These are phyloP conservation scores for Neotoxoptera formosana DNA, from an alignment of 1,140 invertebrate genomes.

Conservation along the genomic window DNA sequence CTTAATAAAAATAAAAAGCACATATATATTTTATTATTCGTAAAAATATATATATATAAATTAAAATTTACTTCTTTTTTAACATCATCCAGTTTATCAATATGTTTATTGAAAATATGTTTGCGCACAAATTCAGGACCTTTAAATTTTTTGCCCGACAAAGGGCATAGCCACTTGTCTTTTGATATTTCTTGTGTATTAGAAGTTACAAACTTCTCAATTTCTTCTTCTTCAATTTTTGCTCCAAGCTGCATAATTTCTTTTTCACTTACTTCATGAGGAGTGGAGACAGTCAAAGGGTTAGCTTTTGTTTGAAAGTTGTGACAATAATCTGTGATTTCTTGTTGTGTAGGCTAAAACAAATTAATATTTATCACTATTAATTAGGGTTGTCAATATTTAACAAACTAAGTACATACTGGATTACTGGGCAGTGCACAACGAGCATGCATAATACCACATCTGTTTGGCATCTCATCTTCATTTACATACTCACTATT, in stretches of 20 bases:
- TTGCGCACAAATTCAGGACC: constrained; percentile 99
- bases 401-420: constrained; percentile 65
- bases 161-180: constrained; percentile 98
- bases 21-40: background rate
- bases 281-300: constrained; percentile 77
- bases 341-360: constrained; percentile 69
- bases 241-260: constrained; percentile 87
- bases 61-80: constrained; percentile 79
- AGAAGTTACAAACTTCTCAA: constrained; percentile 92
- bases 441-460: constrained; percentile 97
- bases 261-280: constrained; percentile 75
- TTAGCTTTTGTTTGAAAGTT: constrained; percentile 87
- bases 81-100: constrained; percentile 95
- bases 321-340: constrained; percentile 80
- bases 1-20: constrained; percentile 62
- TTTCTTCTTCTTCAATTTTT: constrained; percentile 86
- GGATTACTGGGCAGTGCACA: constrained; percentile 83
- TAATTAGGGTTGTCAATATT: background rate
- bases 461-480: constrained; percentile 99
- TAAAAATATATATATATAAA: background rate
- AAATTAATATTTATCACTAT: constrained; percentile 36
- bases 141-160: constrained; percentile 99
- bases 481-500: constrained; percentile 99
- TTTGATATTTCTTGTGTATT: constrained; percentile 96
- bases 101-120: constrained; percentile 98